These are phyloP conservation scores for Phalloptychus januarius DNA, from an alignment of 2,797 vertebrate species.

Conservation along the genomic window DNA sequence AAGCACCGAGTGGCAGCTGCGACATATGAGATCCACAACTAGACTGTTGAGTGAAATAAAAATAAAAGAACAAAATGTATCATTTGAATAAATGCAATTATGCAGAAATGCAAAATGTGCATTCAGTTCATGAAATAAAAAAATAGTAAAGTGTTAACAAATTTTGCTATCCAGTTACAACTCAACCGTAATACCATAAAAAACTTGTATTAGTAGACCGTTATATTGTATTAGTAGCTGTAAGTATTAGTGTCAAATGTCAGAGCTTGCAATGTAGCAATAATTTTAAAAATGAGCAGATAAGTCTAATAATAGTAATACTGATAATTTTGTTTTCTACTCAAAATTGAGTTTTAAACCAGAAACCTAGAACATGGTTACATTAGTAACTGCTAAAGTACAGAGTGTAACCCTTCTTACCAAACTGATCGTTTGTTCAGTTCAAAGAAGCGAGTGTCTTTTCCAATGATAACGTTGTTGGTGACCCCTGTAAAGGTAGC, in stretches of 20 bases:
- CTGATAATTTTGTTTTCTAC: not conserved
- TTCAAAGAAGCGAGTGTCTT: constrained; percentile 68
- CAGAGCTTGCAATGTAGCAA: not conserved
- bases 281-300: constrained; percentile 1
- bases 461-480: constrained; percentile 70
- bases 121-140: not conserved
- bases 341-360: not conserved
- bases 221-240: not conserved
- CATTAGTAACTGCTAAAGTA: not conserved
- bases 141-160: not conserved
- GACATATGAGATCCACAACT: constrained; percentile 81
- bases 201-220: not conserved
- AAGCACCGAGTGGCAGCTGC: constrained; percentile 80
- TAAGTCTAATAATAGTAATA: not conserved
- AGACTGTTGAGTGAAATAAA: constrained; percentile 70
- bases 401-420: constrained; percentile 50
- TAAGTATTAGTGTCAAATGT: not conserved
- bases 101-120: not conserved
- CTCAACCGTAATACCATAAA: not conserved
- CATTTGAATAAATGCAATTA: not conserved
- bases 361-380: not conserved
- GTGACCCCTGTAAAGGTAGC: constrained; percentile 70
- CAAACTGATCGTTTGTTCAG: constrained; percentile 58
- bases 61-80: not conserved
- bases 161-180: not conserved